Percentiles rank a stretch among this genome's conserved stretches.
Conservation (phyloP, 1,140 invertebrate genomes). For the Drosophila kanapiae region DNA sequence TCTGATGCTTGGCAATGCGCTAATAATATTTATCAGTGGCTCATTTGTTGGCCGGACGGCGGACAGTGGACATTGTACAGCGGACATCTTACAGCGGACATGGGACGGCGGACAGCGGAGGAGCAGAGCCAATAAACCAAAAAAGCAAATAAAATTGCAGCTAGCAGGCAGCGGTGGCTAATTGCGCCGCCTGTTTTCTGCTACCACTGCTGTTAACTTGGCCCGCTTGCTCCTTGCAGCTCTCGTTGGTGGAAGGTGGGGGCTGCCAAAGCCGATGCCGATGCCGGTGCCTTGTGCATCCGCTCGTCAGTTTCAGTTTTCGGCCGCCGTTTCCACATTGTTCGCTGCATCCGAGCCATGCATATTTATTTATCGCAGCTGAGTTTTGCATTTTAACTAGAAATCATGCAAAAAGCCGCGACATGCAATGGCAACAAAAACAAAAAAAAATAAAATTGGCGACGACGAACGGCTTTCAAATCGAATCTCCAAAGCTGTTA, state of each 20-base stretch:
- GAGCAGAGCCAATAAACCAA: constrained; percentile 70
- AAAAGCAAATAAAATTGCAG: constrained; percentile 67
- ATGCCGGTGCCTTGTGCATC: constrained; percentile 57
- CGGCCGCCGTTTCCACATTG: constrained; percentile 65
- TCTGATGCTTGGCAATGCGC: constrained; percentile 57
- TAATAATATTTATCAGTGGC: constrained; percentile 83
- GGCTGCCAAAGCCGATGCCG: constrained; percentile 8
- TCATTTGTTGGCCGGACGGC: constrained; percentile 76
- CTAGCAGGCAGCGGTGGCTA: constrained; percentile 47
- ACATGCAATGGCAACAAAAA: constrained; percentile 52
- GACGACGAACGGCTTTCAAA: constrained; percentile 77
- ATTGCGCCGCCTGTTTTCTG: constrained; percentile 57
- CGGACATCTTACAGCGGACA: constrained; percentile 26
- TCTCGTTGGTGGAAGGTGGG: constrained; percentile 1
- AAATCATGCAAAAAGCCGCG: constrained; percentile 77
- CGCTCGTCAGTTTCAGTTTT: constrained; percentile 73
- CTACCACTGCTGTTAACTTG: constrained; percentile 52
- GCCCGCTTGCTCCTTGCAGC: constrained; percentile 3
- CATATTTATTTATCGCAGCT: constrained; percentile 82
- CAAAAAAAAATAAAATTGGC: constrained; percentile 24
- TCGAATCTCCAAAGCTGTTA: constrained; percentile 72
- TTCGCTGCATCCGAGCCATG: constrained; percentile 62
- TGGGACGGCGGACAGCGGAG: not conserved
- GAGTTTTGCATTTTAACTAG: constrained; percentile 81
- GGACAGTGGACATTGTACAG: constrained; percentile 11